Conservation (phyloP, 2,797 vertebrate species). For the Erpetoichthys calabaricus region DNA sequence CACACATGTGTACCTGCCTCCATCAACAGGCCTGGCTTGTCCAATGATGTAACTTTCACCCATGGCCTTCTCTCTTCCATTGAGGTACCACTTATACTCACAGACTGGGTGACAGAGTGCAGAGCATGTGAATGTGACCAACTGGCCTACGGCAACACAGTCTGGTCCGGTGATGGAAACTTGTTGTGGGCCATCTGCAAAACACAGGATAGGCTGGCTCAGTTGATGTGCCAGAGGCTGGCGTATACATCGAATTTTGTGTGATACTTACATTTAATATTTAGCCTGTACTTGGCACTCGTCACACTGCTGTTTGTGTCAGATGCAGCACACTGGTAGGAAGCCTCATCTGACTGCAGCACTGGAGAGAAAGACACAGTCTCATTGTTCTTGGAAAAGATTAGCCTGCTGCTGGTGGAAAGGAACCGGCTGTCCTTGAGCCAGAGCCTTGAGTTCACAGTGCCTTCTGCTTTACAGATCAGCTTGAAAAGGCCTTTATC, state of each 20-base stretch:
- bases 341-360: slow-evolving; percentile 14
- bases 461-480: slow-evolving; percentile 27
- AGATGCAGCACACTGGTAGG: slow-evolving; percentile 28
- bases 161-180: slow-evolving; percentile 23
- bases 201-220: background rate
- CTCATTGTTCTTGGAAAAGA: slow-evolving; percentile 15
- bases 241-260: no score
- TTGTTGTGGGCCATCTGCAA: slow-evolving; percentile 42
- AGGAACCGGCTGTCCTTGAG: slow-evolving; percentile 20
- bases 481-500: slow-evolving; percentile 22
- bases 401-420: slow-evolving; percentile 14
- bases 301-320: slow-evolving; percentile 19
- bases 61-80: fast-evolving
- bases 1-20: slow-evolving; percentile 35
- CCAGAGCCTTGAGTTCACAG: slow-evolving; percentile 29
- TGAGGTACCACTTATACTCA: slow-evolving; percentile 33
- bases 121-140: slow-evolving; percentile 23
- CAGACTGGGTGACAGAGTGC: slow-evolving; percentile 35
- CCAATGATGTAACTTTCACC: slow-evolving; percentile 9
- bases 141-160: fast-evolving
- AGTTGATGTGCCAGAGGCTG: no score
- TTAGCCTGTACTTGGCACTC: slow-evolving; percentile 19
- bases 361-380: slow-evolving; percentile 26
- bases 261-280: slow-evolving; percentile 38
- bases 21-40: background rate